Evolutionary conservation across 2,113 vertebrate species (phyloP).

Genomic region (Lophura nycthemera): DNA sequence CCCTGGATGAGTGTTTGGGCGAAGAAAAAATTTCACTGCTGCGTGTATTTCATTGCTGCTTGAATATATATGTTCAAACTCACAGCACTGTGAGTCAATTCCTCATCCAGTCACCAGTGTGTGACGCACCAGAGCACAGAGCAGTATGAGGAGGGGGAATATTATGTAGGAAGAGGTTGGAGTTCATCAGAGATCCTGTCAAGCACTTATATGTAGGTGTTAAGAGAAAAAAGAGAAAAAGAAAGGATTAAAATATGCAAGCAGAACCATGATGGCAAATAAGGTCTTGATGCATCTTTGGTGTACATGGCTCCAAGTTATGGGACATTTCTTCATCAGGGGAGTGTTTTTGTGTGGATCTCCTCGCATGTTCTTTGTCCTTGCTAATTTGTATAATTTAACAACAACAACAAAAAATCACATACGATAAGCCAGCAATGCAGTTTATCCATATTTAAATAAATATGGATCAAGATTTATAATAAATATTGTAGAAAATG

Average conservation of each 20-base stretch:
- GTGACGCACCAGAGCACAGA: background rate
- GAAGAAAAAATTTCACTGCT: background rate
- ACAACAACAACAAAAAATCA: too few relatives aligned
- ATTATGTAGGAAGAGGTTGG: background rate
- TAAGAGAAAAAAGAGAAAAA: background rate
- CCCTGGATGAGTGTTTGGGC: background rate
- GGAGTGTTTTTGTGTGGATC: background rate
- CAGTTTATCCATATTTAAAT: background rate
- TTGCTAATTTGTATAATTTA: background rate
- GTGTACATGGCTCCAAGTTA: rapidly evolving
- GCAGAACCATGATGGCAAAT: background rate
- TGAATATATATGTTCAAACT: too few relatives aligned
- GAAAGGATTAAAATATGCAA: background rate
- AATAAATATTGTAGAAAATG: background rate
- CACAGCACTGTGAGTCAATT: background rate
- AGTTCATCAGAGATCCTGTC: background rate
- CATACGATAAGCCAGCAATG: background rate
- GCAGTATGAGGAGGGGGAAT: background rate
- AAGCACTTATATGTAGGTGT: background rate
- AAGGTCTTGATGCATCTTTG: background rate
- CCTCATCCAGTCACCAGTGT: too few relatives aligned
- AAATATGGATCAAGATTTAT: background rate
- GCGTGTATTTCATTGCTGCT: background rate
- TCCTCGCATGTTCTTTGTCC: background rate
- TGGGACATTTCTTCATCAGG: background rate